These are phyloP conservation scores for Sthenelais limicola DNA, from an alignment of 2,888 invertebrate species.

Conservation along the genomic window DNA sequence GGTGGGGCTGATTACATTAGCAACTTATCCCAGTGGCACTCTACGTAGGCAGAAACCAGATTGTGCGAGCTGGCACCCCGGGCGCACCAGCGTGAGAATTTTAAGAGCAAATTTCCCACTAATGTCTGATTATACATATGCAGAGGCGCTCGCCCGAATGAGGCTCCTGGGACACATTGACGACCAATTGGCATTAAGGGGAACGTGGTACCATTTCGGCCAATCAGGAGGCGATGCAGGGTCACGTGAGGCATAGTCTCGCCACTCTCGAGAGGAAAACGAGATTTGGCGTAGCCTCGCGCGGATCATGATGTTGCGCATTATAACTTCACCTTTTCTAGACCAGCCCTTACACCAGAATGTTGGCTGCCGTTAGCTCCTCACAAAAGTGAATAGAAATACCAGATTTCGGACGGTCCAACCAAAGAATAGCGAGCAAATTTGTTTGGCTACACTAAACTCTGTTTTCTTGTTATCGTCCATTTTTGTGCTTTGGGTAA, in stretches of 20 bases:
- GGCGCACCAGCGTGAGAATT: conserved; percentile 7
- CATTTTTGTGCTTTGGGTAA: too few relatives aligned
- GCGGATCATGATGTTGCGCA: too few relatives aligned
- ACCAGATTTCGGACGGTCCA: too few relatives aligned
- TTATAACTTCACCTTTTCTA: too few relatives aligned
- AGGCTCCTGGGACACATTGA: not conserved
- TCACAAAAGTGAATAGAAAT: too few relatives aligned
- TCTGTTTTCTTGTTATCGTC: too few relatives aligned
- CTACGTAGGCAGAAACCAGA: conserved; percentile 15
- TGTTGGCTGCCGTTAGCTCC: too few relatives aligned
- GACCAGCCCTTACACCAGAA: too few relatives aligned
- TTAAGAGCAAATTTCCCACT: conserved; percentile 18
- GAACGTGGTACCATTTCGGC: not conserved
- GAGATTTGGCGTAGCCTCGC: too few relatives aligned
- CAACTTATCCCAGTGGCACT: conserved; percentile 18
- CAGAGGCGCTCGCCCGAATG: not conserved
- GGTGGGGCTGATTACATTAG: conserved; percentile 5
- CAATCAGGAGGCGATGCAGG: conserved; percentile 8
- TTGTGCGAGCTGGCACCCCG: conserved; percentile 16
- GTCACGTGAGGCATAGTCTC: conserved; percentile 21
- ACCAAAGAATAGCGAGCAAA: too few relatives aligned
- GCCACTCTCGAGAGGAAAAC: not conserved
- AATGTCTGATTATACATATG: conserved; percentile 17
- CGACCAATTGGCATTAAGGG: conserved; percentile 2
- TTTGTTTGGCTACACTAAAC: too few relatives aligned